Conservation (phyloP, 1,140 invertebrate genomes). For the Drosophila malerkotliana region DNA sequence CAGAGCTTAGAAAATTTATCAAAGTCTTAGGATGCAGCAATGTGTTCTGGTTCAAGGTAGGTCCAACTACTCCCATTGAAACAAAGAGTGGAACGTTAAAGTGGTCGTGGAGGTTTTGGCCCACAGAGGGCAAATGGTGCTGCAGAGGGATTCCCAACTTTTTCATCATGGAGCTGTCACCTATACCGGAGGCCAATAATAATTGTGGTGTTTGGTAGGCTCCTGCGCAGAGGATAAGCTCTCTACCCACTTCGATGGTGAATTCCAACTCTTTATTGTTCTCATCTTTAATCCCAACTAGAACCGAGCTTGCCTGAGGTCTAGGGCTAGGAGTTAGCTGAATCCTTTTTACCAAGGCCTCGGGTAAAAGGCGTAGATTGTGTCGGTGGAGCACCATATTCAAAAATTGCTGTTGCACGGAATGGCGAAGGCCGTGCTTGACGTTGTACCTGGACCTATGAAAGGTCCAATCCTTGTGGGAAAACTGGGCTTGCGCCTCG, state of each 20-base stretch:
- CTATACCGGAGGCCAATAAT: constrained; percentile 89
- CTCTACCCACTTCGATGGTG: constrained; percentile 86
- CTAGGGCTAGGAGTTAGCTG: constrained; percentile 61
- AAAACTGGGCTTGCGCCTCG: constrained; percentile 84
- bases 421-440: constrained; percentile 88
- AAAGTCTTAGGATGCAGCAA: constrained; percentile 86
- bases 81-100: constrained; percentile 89
- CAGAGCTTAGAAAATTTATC: constrained; percentile 86
- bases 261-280: constrained; percentile 69
- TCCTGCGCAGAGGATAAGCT: constrained; percentile 89
- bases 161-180: constrained; percentile 84
- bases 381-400: constrained; percentile 86
- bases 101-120: constrained; percentile 89
- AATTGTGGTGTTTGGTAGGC: constrained; percentile 89
- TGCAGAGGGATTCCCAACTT: constrained; percentile 85
- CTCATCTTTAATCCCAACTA: constrained; percentile 70
- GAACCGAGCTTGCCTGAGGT: constrained; percentile 46
- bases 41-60: constrained; percentile 86
- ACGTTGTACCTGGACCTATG: constrained; percentile 86
- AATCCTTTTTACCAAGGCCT: constrained; percentile 86
- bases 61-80: constrained; percentile 86
- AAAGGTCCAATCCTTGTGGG: constrained; percentile 83
- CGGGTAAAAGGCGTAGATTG: constrained; percentile 89
- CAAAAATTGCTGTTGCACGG: constrained; percentile 88
- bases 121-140: constrained; percentile 86